Base-by-base conservation (phyloP, 1,140 invertebrate genomes). In the Ericerus pela region DNA sequence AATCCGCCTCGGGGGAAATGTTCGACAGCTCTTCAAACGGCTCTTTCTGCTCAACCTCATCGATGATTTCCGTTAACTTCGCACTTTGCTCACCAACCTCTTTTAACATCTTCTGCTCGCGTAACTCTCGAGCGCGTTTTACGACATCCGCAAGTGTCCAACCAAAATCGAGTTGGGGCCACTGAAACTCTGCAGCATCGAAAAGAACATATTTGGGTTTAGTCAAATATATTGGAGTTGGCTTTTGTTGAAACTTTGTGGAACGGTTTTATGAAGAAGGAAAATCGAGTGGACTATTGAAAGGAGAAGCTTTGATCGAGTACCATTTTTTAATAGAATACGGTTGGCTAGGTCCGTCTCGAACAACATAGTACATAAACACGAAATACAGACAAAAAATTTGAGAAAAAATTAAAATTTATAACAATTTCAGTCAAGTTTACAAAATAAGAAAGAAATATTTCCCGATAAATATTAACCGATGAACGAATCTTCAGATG, bases 131-230 rank as follows among this genome's bases (percentile, higher is more conserved):
- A 0, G 77, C 76, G 63, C 79, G 81, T 62, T 75, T 78, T 27
- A 88, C 66, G 6, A 91, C 87, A 67, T 92, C 88, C 18, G 84
- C 81, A 27, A 93, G 69, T 64, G 82, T 89, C 89, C 89, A 95
- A 0, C 89, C 90, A 71, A 95, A 95, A 72, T 91, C 84, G n/a
- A 95, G 72, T 1, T 85, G 73, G 0, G 81, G 77, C 90, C 90
- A 94, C 59, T 79, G 73, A 63, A 85, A 86, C 63, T 76, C 74
- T 71, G 65, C 62, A 60, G 60, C n/a, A n/a, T n/a, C n/a, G n/a
- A n/a, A n/a, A n/a, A n/a, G n/a, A n/a, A n/a, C n/a, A n/a, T n/a
- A n/a, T n/a, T n/a, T n/a, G n/a, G n/a, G n/a, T n/a, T n/a, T n/a
- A n/a, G n/a, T n/a, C n/a, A n/a, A n/a, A n/a, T n/a, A n/a, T n/a